Evolutionary conservation across 2,888 invertebrate species (phyloP).

Genomic region (Polydrusus cervinus): DNA sequence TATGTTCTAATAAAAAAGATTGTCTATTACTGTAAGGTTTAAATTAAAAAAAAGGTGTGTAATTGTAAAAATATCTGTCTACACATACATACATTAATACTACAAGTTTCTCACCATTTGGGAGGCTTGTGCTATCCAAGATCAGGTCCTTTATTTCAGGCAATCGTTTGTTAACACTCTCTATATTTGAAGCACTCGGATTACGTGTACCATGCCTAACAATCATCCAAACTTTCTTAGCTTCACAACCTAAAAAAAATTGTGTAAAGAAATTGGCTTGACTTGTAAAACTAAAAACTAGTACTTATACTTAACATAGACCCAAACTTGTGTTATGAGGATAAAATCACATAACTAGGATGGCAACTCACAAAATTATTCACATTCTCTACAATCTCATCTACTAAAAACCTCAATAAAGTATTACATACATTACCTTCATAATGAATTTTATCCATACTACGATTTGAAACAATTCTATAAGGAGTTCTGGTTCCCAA

Average conservation of each 20-base stretch:
- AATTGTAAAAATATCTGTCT: neutral
- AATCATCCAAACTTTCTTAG: conserved; percentile 81
- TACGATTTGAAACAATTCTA: conserved; percentile 78
- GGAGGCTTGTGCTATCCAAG: conserved; percentile 71
- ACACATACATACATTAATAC: neutral
- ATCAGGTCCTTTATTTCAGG: conserved; percentile 74
- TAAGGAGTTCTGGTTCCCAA: conserved; percentile 84
- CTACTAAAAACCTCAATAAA: too few species aligned
- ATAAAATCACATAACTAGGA: too few species aligned
- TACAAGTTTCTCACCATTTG: conserved; percentile 70
- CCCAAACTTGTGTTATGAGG: too few species aligned
- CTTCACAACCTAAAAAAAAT: conserved; percentile 61
- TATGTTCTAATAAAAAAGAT: conserved; percentile 55
- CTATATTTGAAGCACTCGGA: conserved; percentile 77
- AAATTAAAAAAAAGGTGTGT: neutral
- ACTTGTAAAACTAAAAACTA: too few species aligned
- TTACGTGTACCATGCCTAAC: conserved; percentile 86
- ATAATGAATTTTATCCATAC: conserved; percentile 76
- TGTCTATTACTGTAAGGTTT: neutral
- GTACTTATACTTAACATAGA: too few species aligned
- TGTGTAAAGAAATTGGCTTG: too few species aligned
- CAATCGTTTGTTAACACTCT: conserved; percentile 73
- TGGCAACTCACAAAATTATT: too few species aligned
- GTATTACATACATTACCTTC: conserved; percentile 71
- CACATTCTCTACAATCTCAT: too few species aligned